Evolutionary conservation across 2,113 vertebrate genomes (phyloP).

Genomic region (Rhea americana): DNA sequence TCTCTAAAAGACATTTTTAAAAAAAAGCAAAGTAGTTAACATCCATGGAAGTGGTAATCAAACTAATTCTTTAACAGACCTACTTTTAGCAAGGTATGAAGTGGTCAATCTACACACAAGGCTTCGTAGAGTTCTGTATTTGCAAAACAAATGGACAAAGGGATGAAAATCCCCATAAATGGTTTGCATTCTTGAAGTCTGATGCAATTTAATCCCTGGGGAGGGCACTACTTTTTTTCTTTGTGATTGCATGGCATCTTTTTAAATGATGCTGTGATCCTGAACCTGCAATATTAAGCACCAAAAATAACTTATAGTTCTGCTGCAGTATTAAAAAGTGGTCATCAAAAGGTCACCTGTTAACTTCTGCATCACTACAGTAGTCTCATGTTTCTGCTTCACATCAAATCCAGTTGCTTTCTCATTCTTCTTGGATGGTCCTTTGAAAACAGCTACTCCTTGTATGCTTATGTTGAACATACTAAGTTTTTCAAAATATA

Average conservation of each 20-base stretch:
- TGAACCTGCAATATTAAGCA: not conserved
- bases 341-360: not conserved
- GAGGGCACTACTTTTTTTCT: not conserved
- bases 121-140: not conserved
- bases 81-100: not conserved
- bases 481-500: not conserved
- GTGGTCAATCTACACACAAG: not conserved
- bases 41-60: not conserved
- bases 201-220: not conserved
- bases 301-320: not conserved
- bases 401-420: not conserved
- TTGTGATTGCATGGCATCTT: not conserved
- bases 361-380: not conserved
- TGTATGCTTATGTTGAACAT: fast-evolving
- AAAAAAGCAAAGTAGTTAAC: not conserved
- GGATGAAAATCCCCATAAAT: slow-evolving; percentile 18
- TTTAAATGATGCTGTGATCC: not conserved
- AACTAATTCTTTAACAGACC: not conserved
- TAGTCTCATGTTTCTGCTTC: not conserved
- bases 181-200: not conserved
- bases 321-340: not conserved
- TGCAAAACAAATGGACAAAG: not conserved
- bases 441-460: not conserved
- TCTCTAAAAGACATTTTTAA: not conserved
- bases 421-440: not conserved